These are phyloP conservation scores for Meteorus colon DNA, from an alignment of 2,888 invertebrate species.

Conservation along the genomic window DNA sequence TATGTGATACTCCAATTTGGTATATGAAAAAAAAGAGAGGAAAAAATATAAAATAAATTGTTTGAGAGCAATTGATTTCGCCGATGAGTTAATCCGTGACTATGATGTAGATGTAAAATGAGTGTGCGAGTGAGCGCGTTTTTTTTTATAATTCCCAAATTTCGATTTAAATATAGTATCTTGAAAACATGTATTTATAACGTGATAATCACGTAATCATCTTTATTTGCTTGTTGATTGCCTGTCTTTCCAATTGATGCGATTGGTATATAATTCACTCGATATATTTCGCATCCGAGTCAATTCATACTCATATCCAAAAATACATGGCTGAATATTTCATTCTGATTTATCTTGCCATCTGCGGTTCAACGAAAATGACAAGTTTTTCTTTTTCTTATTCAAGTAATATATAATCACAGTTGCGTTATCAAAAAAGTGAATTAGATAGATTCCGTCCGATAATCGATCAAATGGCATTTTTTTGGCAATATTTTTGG, in stretches of 20 bases:
- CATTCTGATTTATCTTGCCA: too few relatives aligned
- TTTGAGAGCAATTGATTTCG: conserved; percentile 10
- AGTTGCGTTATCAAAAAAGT: too few relatives aligned
- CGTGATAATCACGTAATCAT: too few relatives aligned
- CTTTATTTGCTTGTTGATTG: neutral
- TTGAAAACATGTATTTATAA: neutral
- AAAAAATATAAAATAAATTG: conserved; percentile 1
- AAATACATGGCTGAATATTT: too few relatives aligned
- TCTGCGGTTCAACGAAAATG: too few relatives aligned
- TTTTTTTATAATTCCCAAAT: neutral
- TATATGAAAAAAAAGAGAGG: neutral
- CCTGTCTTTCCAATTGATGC: neutral
- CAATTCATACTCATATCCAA: neutral
- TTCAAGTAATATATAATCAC: too few relatives aligned
- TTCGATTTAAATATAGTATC: neutral
- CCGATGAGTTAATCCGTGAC: neutral
- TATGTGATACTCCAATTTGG: conserved; percentile 11
- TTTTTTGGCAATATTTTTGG: too few relatives aligned
- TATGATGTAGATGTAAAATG: neutral
- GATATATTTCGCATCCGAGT: neutral
- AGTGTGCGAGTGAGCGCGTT: neutral
- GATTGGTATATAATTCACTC: neutral
- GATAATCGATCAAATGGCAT: too few relatives aligned
- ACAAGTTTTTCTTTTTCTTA: too few relatives aligned
- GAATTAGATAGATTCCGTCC: too few relatives aligned